Base-by-base conservation (phyloP, 2,113 vertebrate species). In the Oncorhynchus clarkii region DNA sequence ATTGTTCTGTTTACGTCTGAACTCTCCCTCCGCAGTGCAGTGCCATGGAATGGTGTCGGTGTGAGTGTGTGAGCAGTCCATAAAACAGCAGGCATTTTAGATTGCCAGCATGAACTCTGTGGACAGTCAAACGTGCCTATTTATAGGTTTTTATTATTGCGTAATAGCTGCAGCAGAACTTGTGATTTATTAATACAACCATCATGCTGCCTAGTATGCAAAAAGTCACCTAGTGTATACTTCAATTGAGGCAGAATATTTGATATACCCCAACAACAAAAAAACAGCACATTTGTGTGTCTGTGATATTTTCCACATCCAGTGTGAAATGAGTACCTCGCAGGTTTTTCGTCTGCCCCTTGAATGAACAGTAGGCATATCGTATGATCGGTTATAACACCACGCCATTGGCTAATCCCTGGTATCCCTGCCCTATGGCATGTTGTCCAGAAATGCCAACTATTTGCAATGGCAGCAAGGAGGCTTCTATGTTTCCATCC, bases 101-200 rank as follows among this genome's bases (percentile, higher is more conserved):
- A 75, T 78, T 45, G 71, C 45, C 48, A 66, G 71, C 77, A 84
- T 71, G 72, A 51, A 59, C 26, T 75, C 62, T 51, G 65, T 69
- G 24, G 74, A 72, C 64, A 65, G 73, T 67, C 22, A 70, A 11
- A 18, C 12, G 78, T 76, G 71, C n/a, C 74, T 45, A 64, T 72
- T 18, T 75, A 13, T 51, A 64, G 27, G 64, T 75, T 64, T 67
- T 64, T 67, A 1, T 20, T 78, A 69, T 62, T 62, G 59, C n/a
- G 59, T 62, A 62, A 62, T 16, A 2, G 59, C 59, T 62, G 59
- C 59, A 22, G 18, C n/a, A 62, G 59, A 9, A 62, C 59, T 62
- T 62, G 16, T 62, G 18, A 60, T 60, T 60, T 22, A 60, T 60
- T 22, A 60, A 60, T 60, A 20, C 59, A 5, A 2, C 20, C 59